Percentiles rank a stretch among this genome's conserved stretches.
Evolutionary conservation across 2,888 invertebrate genomes (phyloP).

Genomic region (Drosophila demipolita): DNA sequence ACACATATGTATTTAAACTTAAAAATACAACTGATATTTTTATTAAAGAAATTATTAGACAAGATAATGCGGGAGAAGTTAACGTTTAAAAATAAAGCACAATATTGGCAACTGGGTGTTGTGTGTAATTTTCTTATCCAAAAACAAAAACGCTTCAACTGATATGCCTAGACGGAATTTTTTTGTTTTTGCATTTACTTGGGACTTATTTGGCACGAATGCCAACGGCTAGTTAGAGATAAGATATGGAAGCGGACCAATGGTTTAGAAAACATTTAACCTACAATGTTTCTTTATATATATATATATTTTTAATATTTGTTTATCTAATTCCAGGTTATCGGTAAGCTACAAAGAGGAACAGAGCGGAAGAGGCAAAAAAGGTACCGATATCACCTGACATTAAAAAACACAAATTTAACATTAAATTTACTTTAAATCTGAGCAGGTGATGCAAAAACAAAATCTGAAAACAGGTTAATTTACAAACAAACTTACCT

Average conservation of each 20-base stretch:
- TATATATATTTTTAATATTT: not conserved
- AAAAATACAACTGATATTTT: not conserved
- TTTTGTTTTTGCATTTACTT: conserved; percentile 27
- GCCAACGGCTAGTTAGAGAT: conserved; percentile 33
- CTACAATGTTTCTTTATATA: not conserved
- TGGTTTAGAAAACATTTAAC: conserved; percentile 12
- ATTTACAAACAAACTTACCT: conserved; percentile 75
- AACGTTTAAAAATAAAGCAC: not conserved
- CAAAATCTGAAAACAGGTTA: conserved; percentile 58
- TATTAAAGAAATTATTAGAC: not conserved
- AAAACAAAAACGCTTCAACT: conserved; percentile 14
- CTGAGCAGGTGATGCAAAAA: conserved; percentile 6
- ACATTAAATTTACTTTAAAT: conserved; percentile 4
- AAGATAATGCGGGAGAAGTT: not conserved
- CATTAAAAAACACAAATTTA: not conserved
- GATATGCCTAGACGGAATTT: conserved; percentile 19
- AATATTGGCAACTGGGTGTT: conserved; percentile 7
- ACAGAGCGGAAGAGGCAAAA: conserved; percentile 1
- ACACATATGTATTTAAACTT: no score
- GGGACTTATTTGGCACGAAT: conserved; percentile 33
- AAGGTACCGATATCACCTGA: conserved; percentile 22
- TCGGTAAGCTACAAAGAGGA: conserved; percentile 34
- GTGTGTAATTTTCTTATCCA: conserved; percentile 19
- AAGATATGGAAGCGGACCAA: conserved; percentile 40
- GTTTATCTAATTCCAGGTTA: not conserved